Base-by-base conservation (phyloP, 2,113 vertebrate species). In the Rhegmatorhina hoffmannsi region DNA sequence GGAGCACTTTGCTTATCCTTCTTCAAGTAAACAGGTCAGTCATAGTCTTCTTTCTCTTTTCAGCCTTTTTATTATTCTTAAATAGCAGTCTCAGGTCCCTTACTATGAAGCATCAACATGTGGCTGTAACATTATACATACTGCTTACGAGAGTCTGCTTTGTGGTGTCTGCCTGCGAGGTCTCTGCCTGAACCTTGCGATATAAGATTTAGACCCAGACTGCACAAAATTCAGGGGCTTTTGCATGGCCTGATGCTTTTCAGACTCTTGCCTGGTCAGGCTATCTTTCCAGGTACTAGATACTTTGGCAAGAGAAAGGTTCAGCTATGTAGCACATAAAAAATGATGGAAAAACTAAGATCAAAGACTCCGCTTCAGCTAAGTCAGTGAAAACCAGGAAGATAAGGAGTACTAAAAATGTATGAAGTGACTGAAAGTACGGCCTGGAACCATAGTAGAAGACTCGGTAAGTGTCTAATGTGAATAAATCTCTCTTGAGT, bases 71-170 rank as follows among this genome's bases (percentile, higher is more conserved):
- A 43, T 36, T 53, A 8, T 67, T 59, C 70, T 76, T 36, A 31
- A 92, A 68, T 2, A 2, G 31, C 36, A 90, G 31, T 34, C 82
- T 82, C 29, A 38, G 6, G 21, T 59, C n/a, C 7, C 34, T 67
- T 46, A 36, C 7, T 18, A 20, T 2, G 21, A 82, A 78, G 43
- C 40, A 25, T 43, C 44, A 43, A 25, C 10, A 2, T 13, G 21
- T 60, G 53, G 10, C 28, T 70, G 31, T 29, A 17, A 28, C 9
- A 8, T 33, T 34, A 1, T 23, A 16, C 10, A 7, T 0, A 0
- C 56, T 58, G 36, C n/a, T 46, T 20, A 43, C 18, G 12, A 23
- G 59, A 50, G 25, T 12, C 34, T 82, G 59, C 59, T 73, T 11
- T 23, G 52, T 0, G 0, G n/a, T 67, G 47, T 36, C 28, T 56